These are phyloP conservation scores for Cyclina sinensis DNA, from an alignment of 1,140 invertebrate genomes.

Conservation along the genomic window DNA sequence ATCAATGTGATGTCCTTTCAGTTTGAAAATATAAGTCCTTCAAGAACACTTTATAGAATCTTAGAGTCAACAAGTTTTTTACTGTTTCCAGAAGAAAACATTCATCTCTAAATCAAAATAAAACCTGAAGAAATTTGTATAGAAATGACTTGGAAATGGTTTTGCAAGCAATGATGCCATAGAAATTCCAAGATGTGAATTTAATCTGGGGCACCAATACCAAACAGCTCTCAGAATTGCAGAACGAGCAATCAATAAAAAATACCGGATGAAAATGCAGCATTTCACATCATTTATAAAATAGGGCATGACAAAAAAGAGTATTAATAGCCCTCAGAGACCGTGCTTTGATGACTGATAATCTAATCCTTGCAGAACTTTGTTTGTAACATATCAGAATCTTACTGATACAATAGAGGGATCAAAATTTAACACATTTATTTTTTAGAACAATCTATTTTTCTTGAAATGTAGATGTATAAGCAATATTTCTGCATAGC, in stretches of 20 bases:
- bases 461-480: too few species aligned
- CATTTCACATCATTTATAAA: slow-evolving; percentile 17
- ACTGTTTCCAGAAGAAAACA: background rate
- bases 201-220: background rate
- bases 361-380: too few species aligned
- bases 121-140: background rate
- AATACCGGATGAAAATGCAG: background rate
- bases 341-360: too few species aligned
- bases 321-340: too few species aligned
- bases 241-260: background rate
- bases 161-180: background rate
- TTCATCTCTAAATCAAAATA: background rate
- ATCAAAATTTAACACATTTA: too few species aligned
- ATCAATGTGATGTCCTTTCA: background rate
- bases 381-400: background rate
- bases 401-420: background rate
- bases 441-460: too few species aligned
- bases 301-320: background rate
- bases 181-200: background rate
- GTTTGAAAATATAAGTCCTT: background rate
- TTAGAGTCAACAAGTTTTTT: too few species aligned
- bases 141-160: background rate
- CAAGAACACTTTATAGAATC: background rate
- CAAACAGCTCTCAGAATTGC: background rate
- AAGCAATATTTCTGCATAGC: too few species aligned